phyloP scores from a whole-genome alignment of 2,888 invertebrate genomes.

The Patella caerulea region DNA sequence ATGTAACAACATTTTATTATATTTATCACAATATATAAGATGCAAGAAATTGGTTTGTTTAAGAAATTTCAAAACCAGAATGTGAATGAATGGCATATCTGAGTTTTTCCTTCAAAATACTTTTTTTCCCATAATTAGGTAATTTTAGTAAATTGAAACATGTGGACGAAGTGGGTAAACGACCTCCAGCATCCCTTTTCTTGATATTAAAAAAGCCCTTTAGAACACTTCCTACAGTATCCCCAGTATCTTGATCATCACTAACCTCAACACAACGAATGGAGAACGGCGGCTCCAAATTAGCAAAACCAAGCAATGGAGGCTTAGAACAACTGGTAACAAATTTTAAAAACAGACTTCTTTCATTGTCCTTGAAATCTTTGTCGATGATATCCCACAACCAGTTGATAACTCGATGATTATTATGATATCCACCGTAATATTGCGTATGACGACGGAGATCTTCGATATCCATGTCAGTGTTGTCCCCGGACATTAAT shows the following conservation, averaged over 20 bases:
- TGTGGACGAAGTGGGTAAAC: conserved; percentile 98
- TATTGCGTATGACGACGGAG: conserved; percentile 88
- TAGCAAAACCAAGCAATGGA: conserved; percentile 94
- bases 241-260: conserved; percentile 83
- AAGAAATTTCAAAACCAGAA: conserved; percentile 99
- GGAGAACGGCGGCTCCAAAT: conserved; percentile 97
- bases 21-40: too few species aligned
- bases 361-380: conserved; percentile 93
- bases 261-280: conserved; percentile 99
- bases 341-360: conserved; percentile 88
- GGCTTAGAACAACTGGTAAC: conserved; percentile 92
- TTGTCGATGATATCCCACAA: conserved; percentile 97
- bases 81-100: conserved; percentile 97
- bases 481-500: conserved; percentile 95
- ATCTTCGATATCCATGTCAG: conserved; percentile 85
- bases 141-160: conserved; percentile 97
- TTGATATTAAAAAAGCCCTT: conserved; percentile 98
- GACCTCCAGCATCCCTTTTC: conserved; percentile 75
- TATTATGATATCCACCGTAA: conserved; percentile 99
- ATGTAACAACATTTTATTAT: too few species aligned
- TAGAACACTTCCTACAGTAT: conserved; percentile 89
- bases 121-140: conserved; percentile 97
- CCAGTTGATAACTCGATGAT: conserved; percentile 97
- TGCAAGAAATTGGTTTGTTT: conserved; percentile 29
- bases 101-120: conserved; percentile 93